Base-by-base conservation (phyloP, 2,113 vertebrate genomes). In the Arizona elegans region DNA sequence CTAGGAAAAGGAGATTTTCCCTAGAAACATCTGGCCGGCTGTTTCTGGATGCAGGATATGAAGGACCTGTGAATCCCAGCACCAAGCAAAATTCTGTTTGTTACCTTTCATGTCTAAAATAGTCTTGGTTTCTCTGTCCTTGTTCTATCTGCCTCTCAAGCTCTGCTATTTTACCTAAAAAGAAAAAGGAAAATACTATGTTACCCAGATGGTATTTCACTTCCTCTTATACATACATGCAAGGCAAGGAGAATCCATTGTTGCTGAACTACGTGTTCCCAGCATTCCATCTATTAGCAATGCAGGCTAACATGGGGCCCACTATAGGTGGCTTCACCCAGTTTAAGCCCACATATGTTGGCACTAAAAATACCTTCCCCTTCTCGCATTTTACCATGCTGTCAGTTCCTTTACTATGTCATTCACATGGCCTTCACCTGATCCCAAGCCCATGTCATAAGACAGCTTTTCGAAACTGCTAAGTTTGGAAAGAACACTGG, bases 81-180 rank as follows among this genome's bases (percentile, higher is more conserved):
- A 70, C n/a, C 12, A 70, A 70, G 65, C 65, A 15, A 70, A 70
- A n/a, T 70, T 70, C 29, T 70, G 65, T n/a, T 70, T n/a, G 4
- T 70, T 70, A 70, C 65, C 65, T 70, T 70, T 70, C 65, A 5
- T 6, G 4, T 70, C 0, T n/a, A 6, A n/a, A 0, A 15, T 0
- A 2, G 12, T 15, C 10, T 70, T 0, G 26, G 10, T 0, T 0
- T 70, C 4, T n/a, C 29, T n/a, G 3, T 70, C 2, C 26, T 70
- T n/a, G 4, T 70, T 70, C 1, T 6, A 70, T 2, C 65, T 70
- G 4, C 12, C 5, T 0, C 12, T 70, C 29, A 70, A n/a, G 65
- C 4, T 5, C 3, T 11, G 65, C 12, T n/a, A n/a, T n/a, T 70
- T 70, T 5, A 15, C 5, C 65, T 70, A n/a, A 70, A 70, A 70